Conservation (phyloP, 2,888 invertebrate species). For the Halocaridina rubra region DNA sequence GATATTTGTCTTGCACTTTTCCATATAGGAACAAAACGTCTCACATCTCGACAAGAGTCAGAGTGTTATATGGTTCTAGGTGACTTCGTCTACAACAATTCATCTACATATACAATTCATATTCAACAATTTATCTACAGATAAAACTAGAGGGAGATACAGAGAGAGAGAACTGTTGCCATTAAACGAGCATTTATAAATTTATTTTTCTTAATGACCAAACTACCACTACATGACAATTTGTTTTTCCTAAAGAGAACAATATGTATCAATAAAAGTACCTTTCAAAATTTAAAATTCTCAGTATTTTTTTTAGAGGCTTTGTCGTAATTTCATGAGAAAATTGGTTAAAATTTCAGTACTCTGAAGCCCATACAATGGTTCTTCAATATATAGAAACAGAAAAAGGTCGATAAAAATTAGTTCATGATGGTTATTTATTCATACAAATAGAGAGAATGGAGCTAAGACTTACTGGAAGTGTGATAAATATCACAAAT, state of each 20-base stretch:
- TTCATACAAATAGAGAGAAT: not conserved
- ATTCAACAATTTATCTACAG: no score
- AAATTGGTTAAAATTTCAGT: not conserved
- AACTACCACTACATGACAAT: not conserved
- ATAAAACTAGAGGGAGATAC: no score
- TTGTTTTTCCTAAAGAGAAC: not conserved
- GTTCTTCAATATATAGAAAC: not conserved
- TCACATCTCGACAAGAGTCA: no score
- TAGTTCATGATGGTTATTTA: not conserved
- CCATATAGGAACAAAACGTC: no score
- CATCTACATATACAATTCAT: no score
- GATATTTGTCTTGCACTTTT: no score
- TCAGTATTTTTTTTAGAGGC: not conserved
- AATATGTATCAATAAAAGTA: not conserved
- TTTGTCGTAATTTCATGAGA: not conserved
- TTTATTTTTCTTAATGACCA: not conserved
- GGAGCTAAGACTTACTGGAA: not conserved
- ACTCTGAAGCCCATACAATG: not conserved
- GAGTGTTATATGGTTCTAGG: no score
- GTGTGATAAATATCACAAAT: not conserved
- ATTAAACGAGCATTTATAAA: not conserved
- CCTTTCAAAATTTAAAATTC: no score
- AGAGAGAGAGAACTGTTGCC: not conserved
- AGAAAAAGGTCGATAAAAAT: not conserved
- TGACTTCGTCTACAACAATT: no score